Evolutionary conservation across 2,888 invertebrate species (phyloP).

Genomic region (Argyresthia albistria): DNA sequence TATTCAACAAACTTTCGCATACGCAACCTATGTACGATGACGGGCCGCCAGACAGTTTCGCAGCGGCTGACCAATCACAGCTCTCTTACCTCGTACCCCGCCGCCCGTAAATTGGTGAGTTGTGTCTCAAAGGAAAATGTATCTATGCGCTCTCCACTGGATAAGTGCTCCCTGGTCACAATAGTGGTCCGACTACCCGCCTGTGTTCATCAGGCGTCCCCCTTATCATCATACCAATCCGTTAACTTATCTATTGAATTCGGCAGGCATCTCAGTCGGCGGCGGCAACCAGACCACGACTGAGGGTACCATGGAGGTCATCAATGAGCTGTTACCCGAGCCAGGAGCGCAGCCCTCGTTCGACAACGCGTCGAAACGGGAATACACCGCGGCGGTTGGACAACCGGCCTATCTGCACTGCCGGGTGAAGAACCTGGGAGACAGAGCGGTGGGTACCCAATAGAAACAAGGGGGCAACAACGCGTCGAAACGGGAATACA

Average conservation of each 20-base stretch:
- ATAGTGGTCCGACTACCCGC: not conserved
- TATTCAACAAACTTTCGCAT: no score
- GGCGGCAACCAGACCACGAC: constrained; percentile 23
- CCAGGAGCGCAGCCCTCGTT: constrained; percentile 88
- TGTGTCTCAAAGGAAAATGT: no score
- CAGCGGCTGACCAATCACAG: no score
- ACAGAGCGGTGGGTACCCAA: constrained; percentile 85
- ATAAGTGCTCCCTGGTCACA: not conserved
- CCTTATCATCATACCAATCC: no score
- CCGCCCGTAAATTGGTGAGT: no score
- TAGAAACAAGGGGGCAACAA: no score
- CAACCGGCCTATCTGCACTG: constrained; percentile 89
- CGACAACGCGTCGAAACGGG: constrained; percentile 85
- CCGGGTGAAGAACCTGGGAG: constrained; percentile 87
- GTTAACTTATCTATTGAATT: not conserved
- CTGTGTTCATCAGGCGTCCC: no score
- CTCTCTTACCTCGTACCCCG: no score
- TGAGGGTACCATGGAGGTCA: constrained; percentile 6
- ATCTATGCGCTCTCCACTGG: no score
- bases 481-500: no score
- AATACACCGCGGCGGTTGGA: constrained; percentile 88
- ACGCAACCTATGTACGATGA: no score
- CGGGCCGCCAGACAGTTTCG: no score
- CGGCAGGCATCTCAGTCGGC: constrained; percentile 44
- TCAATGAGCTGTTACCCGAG: constrained; percentile 41